Base-by-base conservation (phyloP, 2,888 invertebrate species). In the Asteroscopus sphinx region DNA sequence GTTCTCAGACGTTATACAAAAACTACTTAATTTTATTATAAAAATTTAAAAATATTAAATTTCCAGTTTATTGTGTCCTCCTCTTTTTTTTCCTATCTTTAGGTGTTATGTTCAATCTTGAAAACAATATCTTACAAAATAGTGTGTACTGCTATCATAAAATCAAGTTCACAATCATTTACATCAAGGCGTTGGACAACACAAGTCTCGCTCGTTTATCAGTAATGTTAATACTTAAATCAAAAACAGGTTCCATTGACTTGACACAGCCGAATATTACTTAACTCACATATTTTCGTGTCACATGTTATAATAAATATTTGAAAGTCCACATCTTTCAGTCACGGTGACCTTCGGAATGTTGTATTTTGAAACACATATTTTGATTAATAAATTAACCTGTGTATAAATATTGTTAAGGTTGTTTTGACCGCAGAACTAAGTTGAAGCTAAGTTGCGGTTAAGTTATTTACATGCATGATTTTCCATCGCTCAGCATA, bases 261-360 rank as follows among this genome's bases (percentile, higher is more conserved):
- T 70, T 77, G 75, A 76, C 70, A 77, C 57, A 60, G 58, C 60
- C 73, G 60, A 73, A 79, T 79, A 62, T 77, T 80, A 76, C 81
- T 78, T 80, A 77, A 83, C 69, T 76, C 67, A 75, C 66, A 77
- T 77, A 76, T 79, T 82, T 82, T 82, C 75, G 76, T 84, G 81
- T 83, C 80, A 81, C 80, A 79, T 61, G 47, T 53, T 45, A 69
- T 67, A 62, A n/a, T 25, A 62, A 77, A 76, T 82, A 84, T 88
- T 88, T 86, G 87, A 88, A 89, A 88, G 88, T 87, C 76, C 70
- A 82, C 77, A 84, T 86, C 76, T 84, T 83, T 83, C 83, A 83
- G 82, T 68, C 61, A 61, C 47, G 77, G 64, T 79, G 79, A 85
- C 87, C 85, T 87, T 85, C 82, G 67, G 60, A 74, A 60, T 78